phyloP scores from a whole-genome alignment of 2,888 invertebrate genomes.

The Dynastes hyllus region DNA sequence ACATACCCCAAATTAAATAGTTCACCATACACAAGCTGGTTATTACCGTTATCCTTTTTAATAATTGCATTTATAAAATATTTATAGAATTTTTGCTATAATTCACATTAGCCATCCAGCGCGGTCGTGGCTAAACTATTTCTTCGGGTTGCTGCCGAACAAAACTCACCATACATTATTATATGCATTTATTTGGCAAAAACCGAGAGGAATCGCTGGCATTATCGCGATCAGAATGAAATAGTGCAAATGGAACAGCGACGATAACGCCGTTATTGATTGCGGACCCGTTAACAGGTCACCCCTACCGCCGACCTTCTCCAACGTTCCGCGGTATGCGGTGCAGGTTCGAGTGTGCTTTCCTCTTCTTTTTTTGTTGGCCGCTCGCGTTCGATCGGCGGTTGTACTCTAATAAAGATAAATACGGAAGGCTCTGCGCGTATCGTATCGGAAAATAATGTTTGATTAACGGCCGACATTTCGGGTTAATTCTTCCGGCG shows the following conservation, averaged over 20 bases:
- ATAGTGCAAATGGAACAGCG: slow-evolving; percentile 30
- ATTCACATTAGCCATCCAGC: too few species aligned
- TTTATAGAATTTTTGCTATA: too few species aligned
- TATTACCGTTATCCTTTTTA: too few species aligned
- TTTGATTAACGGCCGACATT: slow-evolving; percentile 14
- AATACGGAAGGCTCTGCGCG: slow-evolving; percentile 5
- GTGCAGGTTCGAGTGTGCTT: background rate
- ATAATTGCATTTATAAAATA: too few species aligned
- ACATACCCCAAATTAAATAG: too few species aligned
- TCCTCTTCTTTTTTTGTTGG: background rate
- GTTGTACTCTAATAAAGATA: slow-evolving; percentile 3
- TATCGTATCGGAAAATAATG: slow-evolving; percentile 16
- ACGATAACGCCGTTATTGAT: slow-evolving; percentile 37
- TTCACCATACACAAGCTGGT: too few species aligned
- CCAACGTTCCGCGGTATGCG: background rate
- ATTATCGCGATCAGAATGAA: slow-evolving; percentile 28
- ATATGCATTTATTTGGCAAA: slow-evolving; percentile 9
- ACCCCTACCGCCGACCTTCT: background rate
- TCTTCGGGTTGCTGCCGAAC: too few species aligned
- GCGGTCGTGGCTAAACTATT: too few species aligned
- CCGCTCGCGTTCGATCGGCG: background rate
- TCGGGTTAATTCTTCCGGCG: slow-evolving; percentile 21
- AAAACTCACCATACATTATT: too few species aligned
- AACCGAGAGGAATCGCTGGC: slow-evolving; percentile 2
- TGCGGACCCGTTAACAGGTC: slow-evolving; percentile 10